Evolutionary conservation across 2,113 vertebrate species (phyloP), one percentile per base, ranked within the genome.

Genomic region (Helogale parvula): DNA sequence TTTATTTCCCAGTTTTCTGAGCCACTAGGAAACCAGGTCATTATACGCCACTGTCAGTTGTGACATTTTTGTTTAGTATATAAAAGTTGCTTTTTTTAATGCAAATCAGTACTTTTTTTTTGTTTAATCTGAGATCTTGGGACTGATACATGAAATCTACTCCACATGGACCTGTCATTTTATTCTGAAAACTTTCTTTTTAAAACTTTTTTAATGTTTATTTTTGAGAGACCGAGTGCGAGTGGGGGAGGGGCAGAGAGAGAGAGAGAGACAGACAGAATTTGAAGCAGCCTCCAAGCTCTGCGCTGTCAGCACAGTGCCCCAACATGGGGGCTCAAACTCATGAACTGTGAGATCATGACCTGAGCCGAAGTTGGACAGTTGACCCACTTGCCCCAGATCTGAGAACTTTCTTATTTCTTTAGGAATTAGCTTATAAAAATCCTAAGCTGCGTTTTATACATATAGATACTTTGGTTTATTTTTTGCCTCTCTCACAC

Each of bases 1-100:
- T 98, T 98, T 98, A 98, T 98, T 98, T 98, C 96, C 93, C 97
- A 93, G 97, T 96, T 98, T 99, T 98, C 97, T 98, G 96, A 98
- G 98, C 98, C 91, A 92, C 98, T 93, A 94, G 92, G 90, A 98
- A 98, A 98, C 82, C 95, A 98, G 97, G 98, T 98, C 97, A 90
- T 93, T 91, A 89, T 87, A 94, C 19, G 57, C 50, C n/a, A 87
- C 54, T 97, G 90, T 92, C 94, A 82, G 63, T 96, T 94, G 88
- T 97, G 81, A 88, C 79, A 76, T 94, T 98, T 85, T 97, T 87
- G 76, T 65, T 94, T 41, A 41, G 71, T 94, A 27, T 45, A 65
- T 74, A 84, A 38, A 80, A 87, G 74, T 93, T 50, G 72, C 25
- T 89, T 94, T 92, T 1, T 69, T 96, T 90, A 77, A 96, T 47